phyloP scores from a whole-genome alignment of 2,888 invertebrate genomes.

The Stenchaetothrips biformis region DNA sequence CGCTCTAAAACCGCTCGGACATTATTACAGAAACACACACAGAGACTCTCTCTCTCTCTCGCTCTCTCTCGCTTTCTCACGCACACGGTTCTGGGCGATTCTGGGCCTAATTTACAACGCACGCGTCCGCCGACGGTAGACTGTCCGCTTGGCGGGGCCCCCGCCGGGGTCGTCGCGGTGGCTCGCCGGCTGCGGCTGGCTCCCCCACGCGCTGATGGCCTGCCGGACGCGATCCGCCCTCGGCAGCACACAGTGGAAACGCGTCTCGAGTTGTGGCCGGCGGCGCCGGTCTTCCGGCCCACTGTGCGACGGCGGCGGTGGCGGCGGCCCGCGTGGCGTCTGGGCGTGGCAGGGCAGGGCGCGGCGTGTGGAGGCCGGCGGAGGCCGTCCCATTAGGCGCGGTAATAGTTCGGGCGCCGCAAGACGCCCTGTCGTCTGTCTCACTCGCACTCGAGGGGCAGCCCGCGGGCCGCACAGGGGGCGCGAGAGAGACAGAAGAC shows the following conservation, averaged over 20 bases:
- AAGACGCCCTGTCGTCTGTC: not conserved
- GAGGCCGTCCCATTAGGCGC: too few species aligned
- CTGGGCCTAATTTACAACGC: too few species aligned
- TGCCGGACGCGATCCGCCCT: not conserved
- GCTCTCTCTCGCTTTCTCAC: not conserved
- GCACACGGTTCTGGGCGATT: not conserved
- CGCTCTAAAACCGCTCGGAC: not conserved
- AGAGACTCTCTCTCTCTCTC: too few species aligned
- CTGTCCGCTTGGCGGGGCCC: not conserved
- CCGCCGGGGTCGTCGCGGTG: not conserved
- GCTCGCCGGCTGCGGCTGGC: not conserved
- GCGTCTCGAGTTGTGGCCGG: not conserved
- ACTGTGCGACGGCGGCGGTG: too few species aligned
- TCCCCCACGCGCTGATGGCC: not conserved
- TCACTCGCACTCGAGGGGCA: too few species aligned
- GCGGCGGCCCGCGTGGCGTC: too few species aligned
- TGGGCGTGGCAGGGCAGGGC: not conserved
- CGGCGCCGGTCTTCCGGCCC: not conserved
- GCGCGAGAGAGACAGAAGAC: not conserved
- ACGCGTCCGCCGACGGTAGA: too few species aligned
- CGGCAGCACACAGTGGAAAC: too few species aligned
- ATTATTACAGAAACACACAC: not conserved
- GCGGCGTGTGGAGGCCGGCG: not conserved
- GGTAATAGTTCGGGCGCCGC: not conserved
- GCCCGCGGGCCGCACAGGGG: too few species aligned